Conservation (phyloP, 2,113 vertebrate species). For the Notechis scutatus region DNA sequence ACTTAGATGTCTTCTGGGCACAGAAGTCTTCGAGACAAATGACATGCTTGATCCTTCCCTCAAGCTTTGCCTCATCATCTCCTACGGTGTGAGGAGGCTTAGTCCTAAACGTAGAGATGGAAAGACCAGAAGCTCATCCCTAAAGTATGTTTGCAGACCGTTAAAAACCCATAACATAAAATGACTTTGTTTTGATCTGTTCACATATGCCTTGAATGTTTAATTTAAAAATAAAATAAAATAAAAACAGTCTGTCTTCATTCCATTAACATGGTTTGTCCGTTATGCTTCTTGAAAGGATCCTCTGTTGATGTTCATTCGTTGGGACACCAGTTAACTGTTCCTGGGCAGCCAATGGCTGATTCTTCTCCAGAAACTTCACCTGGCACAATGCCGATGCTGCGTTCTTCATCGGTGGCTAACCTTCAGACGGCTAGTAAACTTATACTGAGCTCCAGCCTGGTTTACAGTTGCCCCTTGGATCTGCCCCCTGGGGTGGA, state of each 20-base stretch:
- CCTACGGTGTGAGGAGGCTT: no score
- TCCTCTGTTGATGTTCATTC: conserved; percentile 62
- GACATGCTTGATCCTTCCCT: background rate
- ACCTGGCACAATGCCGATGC: conserved; percentile 78
- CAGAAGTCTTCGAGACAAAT: background rate
- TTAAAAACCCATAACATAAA: background rate
- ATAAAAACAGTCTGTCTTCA: background rate
- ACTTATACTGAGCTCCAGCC: conserved; percentile 91
- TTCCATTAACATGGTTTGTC: background rate
- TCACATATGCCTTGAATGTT: background rate
- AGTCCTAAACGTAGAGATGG: no score
- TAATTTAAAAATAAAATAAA: background rate
- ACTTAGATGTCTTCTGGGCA: background rate
- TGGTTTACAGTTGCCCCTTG: conserved; percentile 88
- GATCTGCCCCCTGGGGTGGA: conserved; percentile 89
- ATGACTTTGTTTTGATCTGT: background rate
- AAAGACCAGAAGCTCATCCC: no score
- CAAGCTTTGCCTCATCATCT: background rate
- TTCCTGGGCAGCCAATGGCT: conserved; percentile 74
- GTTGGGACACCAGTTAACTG: conserved; percentile 79
- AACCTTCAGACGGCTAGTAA: conserved; percentile 97
- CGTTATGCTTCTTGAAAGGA: conserved; percentile 53
- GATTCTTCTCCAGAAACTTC: conserved; percentile 87
- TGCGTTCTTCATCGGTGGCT: conserved; percentile 91
- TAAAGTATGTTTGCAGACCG: background rate